Evolutionary conservation across 2,113 vertebrate genomes (phyloP).

Genomic region (Henicopernis longicauda): DNA sequence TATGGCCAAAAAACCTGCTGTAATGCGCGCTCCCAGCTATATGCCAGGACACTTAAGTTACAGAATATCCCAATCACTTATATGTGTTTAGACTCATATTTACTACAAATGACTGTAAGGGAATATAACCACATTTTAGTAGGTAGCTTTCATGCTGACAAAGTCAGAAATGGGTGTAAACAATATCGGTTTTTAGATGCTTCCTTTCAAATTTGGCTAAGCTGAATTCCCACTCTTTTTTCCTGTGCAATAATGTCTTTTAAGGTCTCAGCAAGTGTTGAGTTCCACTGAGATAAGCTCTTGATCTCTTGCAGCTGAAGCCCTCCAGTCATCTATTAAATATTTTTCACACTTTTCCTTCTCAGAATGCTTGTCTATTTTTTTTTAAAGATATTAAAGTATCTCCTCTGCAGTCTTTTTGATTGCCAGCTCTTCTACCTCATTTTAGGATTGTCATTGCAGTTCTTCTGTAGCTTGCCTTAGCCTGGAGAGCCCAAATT

Average conservation of each 20-base stretch:
- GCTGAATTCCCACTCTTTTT: neutral
- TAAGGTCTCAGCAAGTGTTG: neutral
- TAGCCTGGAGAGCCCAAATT: neutral
- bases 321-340: neutral
- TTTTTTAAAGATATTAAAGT: neutral
- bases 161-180: neutral
- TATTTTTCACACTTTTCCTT: neutral
- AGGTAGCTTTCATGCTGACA: neutral
- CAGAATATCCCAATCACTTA: neutral
- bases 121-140: neutral
- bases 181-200: neutral
- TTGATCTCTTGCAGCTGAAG: neutral
- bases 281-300: neutral
- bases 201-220: neutral
- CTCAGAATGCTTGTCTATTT: neutral
- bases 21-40: neutral
- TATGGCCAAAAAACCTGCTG: neutral
- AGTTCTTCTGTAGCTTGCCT: neutral
- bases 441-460: neutral
- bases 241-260: neutral
- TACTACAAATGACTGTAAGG: neutral
- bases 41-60: neutral
- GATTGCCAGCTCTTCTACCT: neutral
- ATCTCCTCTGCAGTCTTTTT: neutral
- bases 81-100: neutral